These are phyloP conservation scores for Limnodromus scolopaceus DNA, from an alignment of 2,797 vertebrate species.

Conservation along the genomic window DNA sequence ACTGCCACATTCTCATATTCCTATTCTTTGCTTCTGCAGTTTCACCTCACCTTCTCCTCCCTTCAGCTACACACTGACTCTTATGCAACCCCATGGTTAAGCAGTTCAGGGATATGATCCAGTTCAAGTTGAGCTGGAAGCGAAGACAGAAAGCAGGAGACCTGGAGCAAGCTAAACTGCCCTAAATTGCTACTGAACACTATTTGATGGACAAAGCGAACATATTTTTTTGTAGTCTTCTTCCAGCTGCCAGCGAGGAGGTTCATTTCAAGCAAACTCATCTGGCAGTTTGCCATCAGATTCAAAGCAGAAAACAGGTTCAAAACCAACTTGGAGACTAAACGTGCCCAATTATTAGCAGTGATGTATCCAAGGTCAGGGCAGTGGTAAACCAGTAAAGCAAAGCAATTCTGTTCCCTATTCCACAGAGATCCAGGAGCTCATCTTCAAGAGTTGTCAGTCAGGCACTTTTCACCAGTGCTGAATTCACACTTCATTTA, in stretches of 20 bases:
- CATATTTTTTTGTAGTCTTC: not conserved
- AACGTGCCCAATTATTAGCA: not conserved
- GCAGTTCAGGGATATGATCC: not conserved
- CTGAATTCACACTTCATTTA: constrained; percentile 36
- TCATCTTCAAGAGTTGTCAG: constrained; percentile 10
- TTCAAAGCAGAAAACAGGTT: not conserved
- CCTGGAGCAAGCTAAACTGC: not conserved
- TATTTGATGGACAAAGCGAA: not conserved
- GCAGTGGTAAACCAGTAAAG: not conserved
- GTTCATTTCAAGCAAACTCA: not conserved
- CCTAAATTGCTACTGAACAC: not conserved
- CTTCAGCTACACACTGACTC: not conserved
- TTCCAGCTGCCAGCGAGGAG: not conserved
- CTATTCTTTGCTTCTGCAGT: not conserved
- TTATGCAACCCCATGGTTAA: not conserved
- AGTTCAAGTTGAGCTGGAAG: not conserved
- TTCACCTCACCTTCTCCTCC: not conserved
- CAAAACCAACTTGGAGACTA: not conserved
- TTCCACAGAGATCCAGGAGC: not conserved
- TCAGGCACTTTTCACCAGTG: not conserved
- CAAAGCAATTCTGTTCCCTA: not conserved
- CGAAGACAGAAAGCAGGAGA: not conserved
- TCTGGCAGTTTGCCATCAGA: not conserved
- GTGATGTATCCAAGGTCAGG: not conserved
- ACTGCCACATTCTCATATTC: not conserved